Percentiles rank a stretch among this genome's conserved stretches.
phyloP scores from a whole-genome alignment of 2,797 vertebrate genomes.

The Diplodus puntazzo region DNA sequence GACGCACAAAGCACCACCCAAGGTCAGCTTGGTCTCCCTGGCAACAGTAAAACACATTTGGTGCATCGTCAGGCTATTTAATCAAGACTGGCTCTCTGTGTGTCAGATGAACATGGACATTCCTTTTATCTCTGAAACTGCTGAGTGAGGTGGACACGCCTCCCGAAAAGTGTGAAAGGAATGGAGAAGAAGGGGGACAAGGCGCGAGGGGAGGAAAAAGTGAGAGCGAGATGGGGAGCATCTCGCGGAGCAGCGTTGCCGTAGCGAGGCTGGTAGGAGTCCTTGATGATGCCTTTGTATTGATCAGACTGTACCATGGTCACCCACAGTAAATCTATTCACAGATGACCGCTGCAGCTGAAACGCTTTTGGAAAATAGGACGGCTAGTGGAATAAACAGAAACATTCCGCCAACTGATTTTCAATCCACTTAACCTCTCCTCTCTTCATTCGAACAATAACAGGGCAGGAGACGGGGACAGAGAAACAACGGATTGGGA shows the following conservation, averaged over 20 bases:
- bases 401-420: slow-evolving; percentile 73
- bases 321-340: slow-evolving; percentile 75
- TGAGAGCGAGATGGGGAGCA: slow-evolving; percentile 30
- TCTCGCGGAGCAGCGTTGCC: slow-evolving; percentile 27
- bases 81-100: slow-evolving; percentile 74
- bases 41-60: slow-evolving; percentile 82
- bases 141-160: slow-evolving; percentile 73
- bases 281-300: slow-evolving; percentile 80
- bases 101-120: slow-evolving; percentile 72
- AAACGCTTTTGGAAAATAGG: slow-evolving; percentile 63
- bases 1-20: slow-evolving; percentile 68
- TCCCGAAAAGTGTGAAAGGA: slow-evolving; percentile 48
- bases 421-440: slow-evolving; percentile 83
- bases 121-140: slow-evolving; percentile 81
- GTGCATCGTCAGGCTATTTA: slow-evolving; percentile 83
- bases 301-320: slow-evolving; percentile 74
- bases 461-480: slow-evolving; percentile 60
- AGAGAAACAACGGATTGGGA: slow-evolving; percentile 40
- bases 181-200: slow-evolving; percentile 32
- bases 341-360: slow-evolving; percentile 67
- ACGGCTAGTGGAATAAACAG: slow-evolving; percentile 67
- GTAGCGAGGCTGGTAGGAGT: slow-evolving; percentile 53
- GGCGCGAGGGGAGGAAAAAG: slow-evolving; percentile 37
- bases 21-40: slow-evolving; percentile 84
- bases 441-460: slow-evolving; percentile 73